phyloP scores from a whole-genome alignment of 1,140 invertebrate species.

The Agraylea sexmaculata region DNA sequence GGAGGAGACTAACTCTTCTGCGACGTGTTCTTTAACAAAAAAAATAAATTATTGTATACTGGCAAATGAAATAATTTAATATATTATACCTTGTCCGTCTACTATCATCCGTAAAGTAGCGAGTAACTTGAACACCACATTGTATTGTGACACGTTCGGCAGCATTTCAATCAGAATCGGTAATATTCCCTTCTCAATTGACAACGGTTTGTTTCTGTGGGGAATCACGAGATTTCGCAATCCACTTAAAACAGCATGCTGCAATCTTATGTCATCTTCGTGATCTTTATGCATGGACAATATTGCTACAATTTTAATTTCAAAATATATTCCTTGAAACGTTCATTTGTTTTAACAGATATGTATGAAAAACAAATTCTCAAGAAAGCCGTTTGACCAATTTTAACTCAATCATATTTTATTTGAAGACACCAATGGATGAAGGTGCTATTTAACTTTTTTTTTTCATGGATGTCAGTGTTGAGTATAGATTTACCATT shows the following conservation, averaged over 20 bases:
- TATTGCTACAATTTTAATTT: conserved; percentile 12
- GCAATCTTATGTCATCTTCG: conserved; percentile 55
- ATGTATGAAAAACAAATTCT: too few species aligned
- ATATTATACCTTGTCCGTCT: conserved; percentile 58
- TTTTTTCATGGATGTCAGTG: too few species aligned
- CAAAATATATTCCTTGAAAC: background rate
- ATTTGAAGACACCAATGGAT: too few species aligned
- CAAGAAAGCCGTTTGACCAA: too few species aligned
- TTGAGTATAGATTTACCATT: too few species aligned
- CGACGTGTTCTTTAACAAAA: conserved; percentile 45
- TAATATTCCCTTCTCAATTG: conserved; percentile 53
- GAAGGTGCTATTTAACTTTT: too few species aligned
- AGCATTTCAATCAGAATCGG: conserved; percentile 52
- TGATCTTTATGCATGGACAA: conserved; percentile 17
- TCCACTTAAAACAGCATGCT: conserved; percentile 72
- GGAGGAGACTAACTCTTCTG: conserved; percentile 43
- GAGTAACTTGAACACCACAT: conserved; percentile 77
- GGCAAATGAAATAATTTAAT: background rate
- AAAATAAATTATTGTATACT: conserved; percentile 13
- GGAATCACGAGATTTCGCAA: conserved; percentile 76
- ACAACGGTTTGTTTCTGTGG: conserved; percentile 56
- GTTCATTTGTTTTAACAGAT: background rate
- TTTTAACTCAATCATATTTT: too few species aligned
- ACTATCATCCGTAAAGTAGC: conserved; percentile 77
- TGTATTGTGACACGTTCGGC: conserved; percentile 59